Percentiles rank a stretch among this genome's conserved stretches.
Conservation (phyloP, 1,140 invertebrate species). For the Trigoniulus corallinus region DNA sequence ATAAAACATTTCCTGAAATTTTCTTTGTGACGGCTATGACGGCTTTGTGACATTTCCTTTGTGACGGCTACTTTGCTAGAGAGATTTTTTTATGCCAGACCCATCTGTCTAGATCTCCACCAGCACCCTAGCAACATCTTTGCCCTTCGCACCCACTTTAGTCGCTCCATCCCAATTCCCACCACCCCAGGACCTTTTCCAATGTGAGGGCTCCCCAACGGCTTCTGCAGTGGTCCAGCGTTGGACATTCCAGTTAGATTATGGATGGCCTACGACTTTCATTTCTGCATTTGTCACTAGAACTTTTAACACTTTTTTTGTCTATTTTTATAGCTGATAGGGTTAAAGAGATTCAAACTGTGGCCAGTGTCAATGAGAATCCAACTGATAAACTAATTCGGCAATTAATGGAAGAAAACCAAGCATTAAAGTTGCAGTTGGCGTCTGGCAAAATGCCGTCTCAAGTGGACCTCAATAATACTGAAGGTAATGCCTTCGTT, state of each 20-base stretch:
- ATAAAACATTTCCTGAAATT: too few relatives aligned
- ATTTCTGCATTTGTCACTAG: neutral
- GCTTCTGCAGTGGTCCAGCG: too few relatives aligned
- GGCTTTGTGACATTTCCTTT: slow-evolving; percentile 2
- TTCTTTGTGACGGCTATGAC: too few relatives aligned
- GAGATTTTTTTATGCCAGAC: too few relatives aligned
- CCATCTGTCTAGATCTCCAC: too few relatives aligned
- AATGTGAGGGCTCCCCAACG: too few relatives aligned
- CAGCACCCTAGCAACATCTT: too few relatives aligned
- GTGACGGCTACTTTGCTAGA: too few relatives aligned
- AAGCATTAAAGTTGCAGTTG: slow-evolving; percentile 30
- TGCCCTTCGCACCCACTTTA: too few relatives aligned
- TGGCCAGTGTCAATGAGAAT: slow-evolving; percentile 38
- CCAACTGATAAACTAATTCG: slow-evolving; percentile 37
- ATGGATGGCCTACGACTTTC: too few relatives aligned
- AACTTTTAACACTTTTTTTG: neutral
- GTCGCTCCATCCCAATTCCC: too few relatives aligned
- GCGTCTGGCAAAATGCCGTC: slow-evolving; percentile 22
- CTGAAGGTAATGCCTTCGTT: slow-evolving; percentile 5
- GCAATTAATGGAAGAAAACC: slow-evolving; percentile 43
- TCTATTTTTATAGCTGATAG: slow-evolving; percentile 29
- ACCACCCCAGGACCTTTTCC: too few relatives aligned
- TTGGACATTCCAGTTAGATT: neutral
- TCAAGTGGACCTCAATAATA: slow-evolving; percentile 13
- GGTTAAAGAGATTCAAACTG: slow-evolving; percentile 40